Conservation (phyloP, 2,113 vertebrate genomes). For the Morone saxatilis region DNA sequence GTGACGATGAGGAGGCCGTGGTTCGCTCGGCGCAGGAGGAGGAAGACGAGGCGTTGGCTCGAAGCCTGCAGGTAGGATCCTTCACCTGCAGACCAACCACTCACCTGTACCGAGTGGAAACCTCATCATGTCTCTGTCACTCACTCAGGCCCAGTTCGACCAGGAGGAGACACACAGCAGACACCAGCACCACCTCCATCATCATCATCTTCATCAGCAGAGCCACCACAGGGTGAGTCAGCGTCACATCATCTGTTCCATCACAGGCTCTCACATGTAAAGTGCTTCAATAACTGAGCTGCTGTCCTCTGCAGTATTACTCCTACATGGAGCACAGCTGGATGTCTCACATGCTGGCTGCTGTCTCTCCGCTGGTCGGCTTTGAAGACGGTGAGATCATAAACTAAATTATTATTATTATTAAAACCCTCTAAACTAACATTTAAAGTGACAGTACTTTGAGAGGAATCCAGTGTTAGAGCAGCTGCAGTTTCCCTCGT, state of each 20-base stretch:
- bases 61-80: conserved; percentile 79
- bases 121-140: not conserved
- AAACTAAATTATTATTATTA: too few relatives aligned
- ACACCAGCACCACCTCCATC: conserved; percentile 17
- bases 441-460: too few relatives aligned
- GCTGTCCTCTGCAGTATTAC: conserved; percentile 49
- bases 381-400: conserved; percentile 39
- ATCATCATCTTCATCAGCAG: conserved; percentile 34
- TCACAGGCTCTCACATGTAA: not conserved
- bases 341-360: conserved; percentile 74
- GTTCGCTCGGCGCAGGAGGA: conserved; percentile 78
- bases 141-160: conserved; percentile 81
- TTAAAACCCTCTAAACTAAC: too few relatives aligned
- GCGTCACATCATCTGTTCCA: too few relatives aligned
- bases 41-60: conserved; percentile 82
- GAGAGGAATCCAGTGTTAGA: too few relatives aligned
- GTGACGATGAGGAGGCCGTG: conserved; percentile 77
- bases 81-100: not conserved
- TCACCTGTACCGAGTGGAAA: not conserved
- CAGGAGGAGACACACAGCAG: conserved; percentile 65
- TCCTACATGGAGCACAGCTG: conserved; percentile 68
- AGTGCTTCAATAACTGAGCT: not conserved
- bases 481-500: too few relatives aligned
- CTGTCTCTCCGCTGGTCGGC: conserved; percentile 48
- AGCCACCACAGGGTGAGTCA: conserved; percentile 50